Base-by-base conservation (phyloP, 1,140 invertebrate genomes). In the Ctenoplectra terminalis region DNA sequence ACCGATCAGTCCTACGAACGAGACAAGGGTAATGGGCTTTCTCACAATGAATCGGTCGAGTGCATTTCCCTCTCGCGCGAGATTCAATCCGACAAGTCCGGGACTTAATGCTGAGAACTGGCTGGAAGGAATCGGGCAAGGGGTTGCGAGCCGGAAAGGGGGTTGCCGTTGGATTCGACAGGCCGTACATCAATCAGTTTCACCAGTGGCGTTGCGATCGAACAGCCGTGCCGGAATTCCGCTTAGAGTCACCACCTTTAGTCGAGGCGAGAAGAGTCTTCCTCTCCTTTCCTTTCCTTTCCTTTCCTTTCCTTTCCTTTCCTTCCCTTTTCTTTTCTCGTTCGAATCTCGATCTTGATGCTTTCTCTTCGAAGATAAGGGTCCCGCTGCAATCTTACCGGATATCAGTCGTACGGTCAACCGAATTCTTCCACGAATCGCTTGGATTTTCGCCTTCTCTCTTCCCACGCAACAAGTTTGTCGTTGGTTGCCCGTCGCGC, bases 151-250 rank as follows among this genome's bases (percentile, higher is more conserved):
- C 29, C 58, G 58, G 58, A 60, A 60, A 60, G 40, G 29, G 29
- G 56, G 56, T 40, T 52, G 61, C 20, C 73, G 86, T 67, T 72
- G 82, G 74, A 90, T 87, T 87, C 80, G 87, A 76, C 78, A 60
- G 73, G 79, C 80, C 83, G 87, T 88, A 80, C 83, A 89, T 90
- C 89, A 84, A 90, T 90, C 87, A 87, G 89, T 90, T 89, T 89
- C 85, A 88, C 60, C 75, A 58, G 52, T n/a, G 26, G 26, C 66
- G 63, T 69, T 74, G 66, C 77, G 78, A 85, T 87, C 85, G 37
- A 34, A 26, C 50, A 54, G 72, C 50, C 79, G 69, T 64, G 74
- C 50, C 29, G 87, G 83, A 83, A 82, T 83, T 82, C 71, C 78
- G 56, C 31, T 58, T 74, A 71, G 76, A 69, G 52, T 70, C 77